These are phyloP conservation scores for Scolopax bukidnonensis DNA, from an alignment of 2,797 vertebrate genomes.

Conservation along the genomic window DNA sequence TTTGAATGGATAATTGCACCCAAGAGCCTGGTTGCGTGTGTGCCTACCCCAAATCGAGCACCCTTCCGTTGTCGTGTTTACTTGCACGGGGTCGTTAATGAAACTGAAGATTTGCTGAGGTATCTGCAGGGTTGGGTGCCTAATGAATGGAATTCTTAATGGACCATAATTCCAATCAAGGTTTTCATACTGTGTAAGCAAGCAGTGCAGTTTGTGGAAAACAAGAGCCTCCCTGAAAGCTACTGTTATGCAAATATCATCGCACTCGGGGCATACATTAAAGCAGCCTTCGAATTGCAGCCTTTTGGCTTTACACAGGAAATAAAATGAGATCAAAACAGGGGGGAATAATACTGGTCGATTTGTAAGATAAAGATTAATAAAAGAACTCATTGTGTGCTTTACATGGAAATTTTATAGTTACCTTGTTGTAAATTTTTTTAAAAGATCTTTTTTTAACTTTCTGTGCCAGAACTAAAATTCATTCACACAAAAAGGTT, in stretches of 20 bases:
- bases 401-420: not conserved
- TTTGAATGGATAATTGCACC: not conserved
- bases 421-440: slow-evolving; percentile 47
- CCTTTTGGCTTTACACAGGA: slow-evolving; percentile 10
- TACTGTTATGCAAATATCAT: slow-evolving; percentile 35
- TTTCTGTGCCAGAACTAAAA: slow-evolving; percentile 56
- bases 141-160: not conserved
- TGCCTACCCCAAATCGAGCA: fast-evolving
- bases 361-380: slow-evolving; percentile 43
- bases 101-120: not conserved
- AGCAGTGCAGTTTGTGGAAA: not conserved
- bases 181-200: not conserved
- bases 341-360: not conserved
- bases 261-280: not conserved
- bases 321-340: slow-evolving; percentile 8
- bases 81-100: not conserved
- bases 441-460: slow-evolving; percentile 43
- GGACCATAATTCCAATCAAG: slow-evolving; percentile 4
- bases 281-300: not conserved
- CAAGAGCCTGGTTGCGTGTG: fast-evolving
- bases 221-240: slow-evolving; percentile 8
- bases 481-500: slow-evolving; percentile 55
- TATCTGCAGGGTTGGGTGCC: not conserved
- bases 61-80: not conserved
- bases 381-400: slow-evolving; percentile 23